A percentile compares a stretch with the other conserved stretches of the same genome.
Conservation (phyloP, 2,888 invertebrate genomes). For the Terebella lapidaria region DNA sequence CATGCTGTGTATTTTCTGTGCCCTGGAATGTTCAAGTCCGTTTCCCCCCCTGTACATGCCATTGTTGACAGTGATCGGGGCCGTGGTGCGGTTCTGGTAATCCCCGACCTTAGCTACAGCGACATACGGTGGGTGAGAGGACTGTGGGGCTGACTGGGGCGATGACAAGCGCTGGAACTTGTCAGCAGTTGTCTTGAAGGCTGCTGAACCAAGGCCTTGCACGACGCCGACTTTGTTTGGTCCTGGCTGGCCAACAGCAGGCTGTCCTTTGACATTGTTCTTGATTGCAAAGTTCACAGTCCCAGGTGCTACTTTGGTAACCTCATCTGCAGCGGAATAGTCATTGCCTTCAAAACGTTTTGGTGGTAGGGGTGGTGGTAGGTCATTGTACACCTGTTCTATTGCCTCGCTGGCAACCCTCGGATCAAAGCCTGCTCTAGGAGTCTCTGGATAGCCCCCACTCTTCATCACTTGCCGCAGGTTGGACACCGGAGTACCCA, state of each 20-base stretch:
- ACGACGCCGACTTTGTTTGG: neutral
- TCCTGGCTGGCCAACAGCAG: neutral
- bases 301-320: neutral
- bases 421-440: neutral
- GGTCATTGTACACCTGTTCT: neutral
- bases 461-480: constrained; percentile 4
- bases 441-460: neutral
- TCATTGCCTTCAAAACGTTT: neutral
- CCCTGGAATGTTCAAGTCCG: too few species aligned
- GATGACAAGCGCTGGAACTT: neutral
- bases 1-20: neutral
- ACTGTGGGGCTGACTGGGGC: neutral
- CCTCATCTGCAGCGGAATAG: neutral
- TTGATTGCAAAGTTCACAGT: neutral
- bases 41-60: too few species aligned
- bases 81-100: neutral
- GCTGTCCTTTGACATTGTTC: neutral
- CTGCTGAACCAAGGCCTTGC: neutral
- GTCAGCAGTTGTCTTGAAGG: neutral
- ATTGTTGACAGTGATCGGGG: neutral
- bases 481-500: neutral
- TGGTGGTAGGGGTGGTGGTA: constrained; percentile 5
- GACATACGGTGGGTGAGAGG: neutral
- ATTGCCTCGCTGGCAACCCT: neutral
- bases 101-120: constrained; percentile 1